Evolutionary conservation across 2,113 vertebrate species (phyloP).

Genomic region (Pitta sordida): DNA sequence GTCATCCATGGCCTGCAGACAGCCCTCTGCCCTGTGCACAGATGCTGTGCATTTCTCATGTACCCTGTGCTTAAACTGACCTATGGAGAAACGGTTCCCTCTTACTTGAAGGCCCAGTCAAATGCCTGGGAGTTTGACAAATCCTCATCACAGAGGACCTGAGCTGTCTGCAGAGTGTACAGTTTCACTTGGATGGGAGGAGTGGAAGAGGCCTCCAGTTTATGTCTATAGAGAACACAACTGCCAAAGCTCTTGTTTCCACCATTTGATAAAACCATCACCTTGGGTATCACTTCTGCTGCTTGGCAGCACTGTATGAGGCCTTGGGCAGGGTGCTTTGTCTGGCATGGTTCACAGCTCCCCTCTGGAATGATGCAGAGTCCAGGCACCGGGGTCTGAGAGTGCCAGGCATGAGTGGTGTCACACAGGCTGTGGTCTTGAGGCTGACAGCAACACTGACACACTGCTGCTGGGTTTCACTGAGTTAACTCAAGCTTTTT

Average conservation of each 20-base stretch:
- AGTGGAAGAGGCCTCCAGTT: not conserved
- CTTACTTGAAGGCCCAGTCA: not conserved
- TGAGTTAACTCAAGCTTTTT: not conserved
- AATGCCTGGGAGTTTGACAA: not conserved
- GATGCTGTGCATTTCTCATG: accelerated
- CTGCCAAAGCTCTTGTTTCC: not conserved
- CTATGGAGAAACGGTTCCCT: not conserved
- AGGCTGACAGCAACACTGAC: not conserved
- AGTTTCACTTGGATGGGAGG: not conserved
- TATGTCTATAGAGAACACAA: accelerated
- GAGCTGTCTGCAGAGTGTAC: not conserved
- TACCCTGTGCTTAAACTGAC: not conserved
- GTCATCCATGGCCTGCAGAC: not conserved
- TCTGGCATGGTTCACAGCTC: not conserved
- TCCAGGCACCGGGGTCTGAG: not conserved
- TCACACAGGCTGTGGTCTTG: accelerated
- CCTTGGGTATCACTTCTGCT: not conserved
- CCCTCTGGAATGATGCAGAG: not conserved
- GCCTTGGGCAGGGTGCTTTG: accelerated
- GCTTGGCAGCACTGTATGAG: not conserved
- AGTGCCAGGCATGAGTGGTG: accelerated
- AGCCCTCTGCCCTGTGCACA: accelerated
- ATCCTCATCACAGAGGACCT: not conserved
- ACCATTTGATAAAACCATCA: too few species aligned
- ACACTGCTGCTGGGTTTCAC: not conserved